Base-by-base conservation (phyloP, 2,888 invertebrate species). In the Dynastes grantii region DNA sequence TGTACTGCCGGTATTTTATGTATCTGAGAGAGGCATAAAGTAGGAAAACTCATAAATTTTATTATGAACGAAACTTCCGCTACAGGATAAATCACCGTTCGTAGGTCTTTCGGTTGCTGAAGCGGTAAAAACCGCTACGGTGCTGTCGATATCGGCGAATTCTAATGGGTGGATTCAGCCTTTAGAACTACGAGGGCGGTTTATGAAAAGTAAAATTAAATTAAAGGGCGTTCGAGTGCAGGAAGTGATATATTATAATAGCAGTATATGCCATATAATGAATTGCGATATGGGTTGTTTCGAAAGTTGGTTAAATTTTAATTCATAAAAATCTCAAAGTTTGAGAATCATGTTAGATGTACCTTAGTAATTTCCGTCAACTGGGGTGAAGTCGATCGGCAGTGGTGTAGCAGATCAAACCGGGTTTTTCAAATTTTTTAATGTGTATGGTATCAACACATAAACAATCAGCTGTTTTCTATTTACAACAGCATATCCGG, bases 1-100 rank as follows among this genome's bases (percentile, higher is more conserved):
- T 32, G 63, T 63, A 63, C 63, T 27, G 63, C 37, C 63, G 63
- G 29, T 77, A 77, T 77, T 77, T 77, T 77, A 77, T 77, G 76
- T 68, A 77, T 65, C 53, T 68, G 68, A 67, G 53, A 65, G 75
- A 32, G 13, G 64, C 45, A 68, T 67, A 77, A 77, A 77, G 76
- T 67, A 77, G 11, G 67, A 77, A 67, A 77, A 68, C 55, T 67
- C 67, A 77, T 77, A 77, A 77, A 67, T 77, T 77, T 58, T 77
- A 58, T 68, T 68, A 68, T 77, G 76, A 77, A 68, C 55, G 58
- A 77, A 65, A 77, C 76, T 67, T 67, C 65, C 67, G 67, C 55
- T 58, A 32, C 49, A 51, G 64, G 29, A 68, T 77, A 77, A 65
- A 67, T 77, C 51, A 68, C 29, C 51, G 49, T 68, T 68, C 51